Base-by-base conservation (phyloP, 2,113 vertebrate species). In the Megaceryle maxima region DNA sequence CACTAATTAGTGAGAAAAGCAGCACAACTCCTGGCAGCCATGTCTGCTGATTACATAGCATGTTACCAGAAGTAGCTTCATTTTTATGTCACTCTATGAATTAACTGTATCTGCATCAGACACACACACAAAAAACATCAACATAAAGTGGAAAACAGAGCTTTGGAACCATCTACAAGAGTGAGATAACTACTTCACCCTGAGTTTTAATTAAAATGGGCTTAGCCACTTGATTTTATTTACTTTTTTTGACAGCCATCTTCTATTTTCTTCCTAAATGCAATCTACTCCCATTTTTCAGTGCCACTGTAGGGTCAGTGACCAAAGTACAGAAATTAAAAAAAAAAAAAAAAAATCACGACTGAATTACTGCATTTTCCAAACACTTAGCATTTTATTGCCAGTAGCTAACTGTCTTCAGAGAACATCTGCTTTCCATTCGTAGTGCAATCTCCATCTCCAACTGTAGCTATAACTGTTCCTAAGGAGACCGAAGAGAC, bases 141-240 rank as follows among this genome's bases (percentile, higher is more conserved):
- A 33, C 53, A 43, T 11, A 1, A 41, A 87, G 73, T 2, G 39
- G 62, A 76, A 26, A 92, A 62, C 33, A 73, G 83, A 50, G 83
- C 62, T 88, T 48, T 64, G 74, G 81, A 95, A 89, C 35, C 70
- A 57, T 76, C 62, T 6, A 35, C 4, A 13, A 53, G 28, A 79
- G 64, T 5, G 56, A 96, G 60, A 28, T 35, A 75, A 60, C 64
- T 44, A 10, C 78, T 84, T 75, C 80, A 60, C 37, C 55, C 72
- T 39, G 31, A 94, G 46, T 67, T 90, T 91, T 94, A 97, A 95
- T 97, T 95, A 97, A 91, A 95, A 85, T 28, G 16, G 60, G 70
- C 63, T 69, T 18, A 85, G 77, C 69, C 50, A 62, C 83, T 94
- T 88, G 12, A 26, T 69, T 95, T 88, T 79, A 53, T 81, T 90